Evolutionary conservation across 2,113 vertebrate species (phyloP).

Genomic region (Brachypodius melanocephalos): DNA sequence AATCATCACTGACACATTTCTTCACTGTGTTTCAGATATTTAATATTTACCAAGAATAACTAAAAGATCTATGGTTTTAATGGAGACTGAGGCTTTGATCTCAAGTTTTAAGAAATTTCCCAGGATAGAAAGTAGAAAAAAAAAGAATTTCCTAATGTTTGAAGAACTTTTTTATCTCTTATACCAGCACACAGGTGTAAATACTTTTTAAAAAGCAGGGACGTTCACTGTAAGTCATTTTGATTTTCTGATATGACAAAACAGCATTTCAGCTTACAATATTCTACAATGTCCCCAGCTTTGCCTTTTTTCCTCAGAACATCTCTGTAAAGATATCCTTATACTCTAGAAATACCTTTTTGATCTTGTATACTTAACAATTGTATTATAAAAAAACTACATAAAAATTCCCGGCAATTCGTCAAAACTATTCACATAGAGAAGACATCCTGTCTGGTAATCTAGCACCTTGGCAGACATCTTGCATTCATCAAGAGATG

Average conservation of each 20-base stretch:
- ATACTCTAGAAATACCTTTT: background rate
- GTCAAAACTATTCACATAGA: background rate
- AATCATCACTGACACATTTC: background rate
- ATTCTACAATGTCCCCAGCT: background rate
- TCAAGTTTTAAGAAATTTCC: background rate
- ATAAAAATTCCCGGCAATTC: background rate
- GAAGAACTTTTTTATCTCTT: background rate
- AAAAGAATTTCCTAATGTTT: background rate
- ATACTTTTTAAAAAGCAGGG: background rate
- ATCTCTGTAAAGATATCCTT: background rate
- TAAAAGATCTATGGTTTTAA: background rate
- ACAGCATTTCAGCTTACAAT: background rate
- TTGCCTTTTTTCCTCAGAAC: background rate
- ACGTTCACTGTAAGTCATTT: background rate
- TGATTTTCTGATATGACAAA: background rate
- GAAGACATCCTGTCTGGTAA: background rate
- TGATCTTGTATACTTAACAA: background rate
- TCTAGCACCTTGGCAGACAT: background rate
- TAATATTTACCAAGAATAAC: background rate
- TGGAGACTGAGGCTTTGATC: background rate
- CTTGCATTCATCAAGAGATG: background rate
- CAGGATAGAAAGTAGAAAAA: background rate
- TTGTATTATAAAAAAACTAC: background rate
- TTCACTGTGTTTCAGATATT: background rate
- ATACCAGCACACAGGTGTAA: background rate